A percentile compares a stretch with the other conserved stretches of the same genome.
These are phyloP conservation scores for Drosophila insularis DNA, from an alignment of 1,140 invertebrate species.

Conservation along the genomic window DNA sequence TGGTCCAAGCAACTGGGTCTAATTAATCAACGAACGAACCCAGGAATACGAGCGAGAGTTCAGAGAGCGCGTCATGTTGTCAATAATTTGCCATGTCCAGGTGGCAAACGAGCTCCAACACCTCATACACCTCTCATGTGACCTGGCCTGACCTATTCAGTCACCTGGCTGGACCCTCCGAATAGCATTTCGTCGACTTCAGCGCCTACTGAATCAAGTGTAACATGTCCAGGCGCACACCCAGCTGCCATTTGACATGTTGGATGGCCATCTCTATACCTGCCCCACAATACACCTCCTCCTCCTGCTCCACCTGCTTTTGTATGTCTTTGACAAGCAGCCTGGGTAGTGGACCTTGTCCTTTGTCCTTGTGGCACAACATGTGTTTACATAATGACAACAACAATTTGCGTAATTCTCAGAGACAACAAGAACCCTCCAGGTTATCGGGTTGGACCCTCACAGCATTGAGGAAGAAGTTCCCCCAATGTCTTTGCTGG, in stretches of 20 bases:
- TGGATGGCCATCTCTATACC: conserved; percentile 21
- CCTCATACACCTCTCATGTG: conserved; percentile 2
- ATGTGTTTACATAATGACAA: conserved; percentile 77
- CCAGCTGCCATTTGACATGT: conserved; percentile 66
- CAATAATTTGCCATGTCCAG: conserved; percentile 77
- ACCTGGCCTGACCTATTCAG: conserved; percentile 25
- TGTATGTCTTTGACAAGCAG: neutral
- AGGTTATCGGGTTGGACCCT: conserved; percentile 6
- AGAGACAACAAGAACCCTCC: conserved; percentile 12
- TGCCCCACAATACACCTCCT: neutral
- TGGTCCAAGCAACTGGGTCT: conserved; percentile 47
- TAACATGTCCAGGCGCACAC: conserved; percentile 68
- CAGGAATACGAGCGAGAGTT: conserved; percentile 19
- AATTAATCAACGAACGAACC: conserved; percentile 74
- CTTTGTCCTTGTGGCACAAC: conserved; percentile 5
- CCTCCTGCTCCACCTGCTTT: neutral
- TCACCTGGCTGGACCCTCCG: conserved; percentile 51
- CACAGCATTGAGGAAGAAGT: neutral
- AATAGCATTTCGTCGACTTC: conserved; percentile 77
- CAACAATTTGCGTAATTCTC: conserved; percentile 79
- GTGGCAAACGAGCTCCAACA: conserved; percentile 18
- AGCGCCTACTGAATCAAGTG: conserved; percentile 78
- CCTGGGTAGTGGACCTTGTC: conserved; percentile 2
- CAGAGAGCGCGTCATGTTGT: conserved; percentile 44
- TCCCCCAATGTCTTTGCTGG: conserved; percentile 3